Evolutionary conservation across 1,140 invertebrate species (phyloP).

Genomic region (Orius laevigatus): DNA sequence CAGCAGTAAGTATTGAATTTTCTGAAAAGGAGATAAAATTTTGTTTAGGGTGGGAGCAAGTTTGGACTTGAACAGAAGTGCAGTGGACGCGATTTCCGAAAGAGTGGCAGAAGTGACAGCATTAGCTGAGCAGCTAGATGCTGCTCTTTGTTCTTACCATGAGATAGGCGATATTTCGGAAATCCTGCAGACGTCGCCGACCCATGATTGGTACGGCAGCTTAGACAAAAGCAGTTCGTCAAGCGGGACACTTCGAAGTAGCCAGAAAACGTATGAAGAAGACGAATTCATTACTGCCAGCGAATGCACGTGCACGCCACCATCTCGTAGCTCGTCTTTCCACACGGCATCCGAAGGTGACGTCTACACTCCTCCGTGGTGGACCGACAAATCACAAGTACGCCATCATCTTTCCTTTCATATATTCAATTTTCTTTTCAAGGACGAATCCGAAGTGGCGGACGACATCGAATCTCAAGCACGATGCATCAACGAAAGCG

Average conservation of each 20-base stretch:
- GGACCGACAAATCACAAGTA: slow-evolving; percentile 7
- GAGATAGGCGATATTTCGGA: slow-evolving; percentile 6
- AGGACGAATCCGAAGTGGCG: not conserved
- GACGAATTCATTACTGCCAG: slow-evolving; percentile 35
- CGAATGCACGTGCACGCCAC: slow-evolving; percentile 42
- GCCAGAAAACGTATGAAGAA: slow-evolving; percentile 7
- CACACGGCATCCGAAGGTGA: slow-evolving; percentile 48
- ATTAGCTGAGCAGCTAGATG: slow-evolving; percentile 46
- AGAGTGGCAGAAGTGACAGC: slow-evolving; percentile 44
- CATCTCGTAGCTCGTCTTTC: slow-evolving; percentile 45
- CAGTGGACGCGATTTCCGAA: slow-evolving; percentile 45
- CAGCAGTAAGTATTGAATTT: slow-evolving; percentile 24
- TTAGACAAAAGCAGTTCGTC: slow-evolving; percentile 10
- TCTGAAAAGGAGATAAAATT: not conserved
- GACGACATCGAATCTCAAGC: not conserved
- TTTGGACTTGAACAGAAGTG: slow-evolving; percentile 35
- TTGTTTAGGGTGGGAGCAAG: slow-evolving; percentile 13
- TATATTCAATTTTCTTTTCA: not conserved
- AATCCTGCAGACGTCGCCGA: slow-evolving; percentile 18
- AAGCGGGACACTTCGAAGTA: not conserved
- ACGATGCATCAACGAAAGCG: not conserved
- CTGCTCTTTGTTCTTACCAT: slow-evolving; percentile 27
- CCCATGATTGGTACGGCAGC: slow-evolving; percentile 17
- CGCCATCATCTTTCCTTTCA: not conserved
- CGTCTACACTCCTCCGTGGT: slow-evolving; percentile 33